These are phyloP conservation scores for Mesochorus sp. DNA, from an alignment of 2,888 invertebrate genomes.

Conservation along the genomic window DNA sequence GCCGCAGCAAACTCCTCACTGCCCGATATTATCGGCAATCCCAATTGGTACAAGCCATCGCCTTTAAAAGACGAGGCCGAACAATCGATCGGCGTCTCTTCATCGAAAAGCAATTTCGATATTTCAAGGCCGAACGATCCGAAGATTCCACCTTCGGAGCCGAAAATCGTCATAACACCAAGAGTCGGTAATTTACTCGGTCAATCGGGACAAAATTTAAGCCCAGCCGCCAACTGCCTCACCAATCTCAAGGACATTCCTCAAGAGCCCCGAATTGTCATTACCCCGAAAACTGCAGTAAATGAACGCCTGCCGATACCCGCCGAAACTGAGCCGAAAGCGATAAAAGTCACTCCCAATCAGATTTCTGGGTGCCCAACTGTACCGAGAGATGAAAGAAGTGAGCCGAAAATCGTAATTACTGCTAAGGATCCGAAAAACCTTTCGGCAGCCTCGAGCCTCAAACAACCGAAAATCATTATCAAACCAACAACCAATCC, in stretches of 20 bases:
- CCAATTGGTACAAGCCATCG: slow-evolving; percentile 74
- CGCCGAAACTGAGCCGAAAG: slow-evolving; percentile 18
- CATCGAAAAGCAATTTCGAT: slow-evolving; percentile 59
- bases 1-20: slow-evolving; percentile 58
- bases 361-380: neutral
- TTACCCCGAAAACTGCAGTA: slow-evolving; percentile 37
- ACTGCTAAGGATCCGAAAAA: slow-evolving; percentile 83
- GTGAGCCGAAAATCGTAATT: slow-evolving; percentile 85
- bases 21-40: slow-evolving; percentile 70
- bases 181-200: slow-evolving; percentile 69
- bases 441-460: slow-evolving; percentile 69
- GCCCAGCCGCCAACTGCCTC: slow-evolving; percentile 62
- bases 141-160: slow-evolving; percentile 64
- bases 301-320: slow-evolving; percentile 18
- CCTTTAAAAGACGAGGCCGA: slow-evolving; percentile 47
- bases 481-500: slow-evolving; percentile 75
- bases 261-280: slow-evolving; percentile 51
- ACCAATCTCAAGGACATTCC: slow-evolving; percentile 58
- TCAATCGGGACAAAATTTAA: slow-evolving; percentile 68
- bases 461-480: slow-evolving; percentile 79
- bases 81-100: slow-evolving; percentile 47
- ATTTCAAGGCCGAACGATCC: slow-evolving; percentile 6
- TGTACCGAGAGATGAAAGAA: slow-evolving; percentile 73
- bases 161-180: slow-evolving; percentile 75
- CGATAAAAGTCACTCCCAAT: neutral